Percentiles rank a stretch among this genome's conserved stretches.
phyloP scores from a whole-genome alignment of 1,140 invertebrate species.

The Aphelenchoides avenae region DNA sequence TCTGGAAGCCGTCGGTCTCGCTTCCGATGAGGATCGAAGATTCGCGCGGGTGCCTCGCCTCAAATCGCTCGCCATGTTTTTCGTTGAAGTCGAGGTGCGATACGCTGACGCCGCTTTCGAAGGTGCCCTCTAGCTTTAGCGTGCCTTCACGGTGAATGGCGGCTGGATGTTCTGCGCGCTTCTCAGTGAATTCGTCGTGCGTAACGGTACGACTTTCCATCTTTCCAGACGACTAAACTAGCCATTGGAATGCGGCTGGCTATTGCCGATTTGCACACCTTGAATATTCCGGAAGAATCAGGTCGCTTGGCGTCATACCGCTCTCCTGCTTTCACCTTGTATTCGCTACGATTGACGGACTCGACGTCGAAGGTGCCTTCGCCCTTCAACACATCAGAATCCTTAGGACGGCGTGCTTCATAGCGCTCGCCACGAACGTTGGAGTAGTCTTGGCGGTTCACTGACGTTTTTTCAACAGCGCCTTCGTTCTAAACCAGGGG shows the following conservation, averaged over 20 bases:
- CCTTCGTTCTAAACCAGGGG: constrained; percentile 14
- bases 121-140: neutral
- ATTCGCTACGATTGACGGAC: neutral
- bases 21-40: constrained; percentile 5
- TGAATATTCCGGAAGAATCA: neutral
- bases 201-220: too few relatives aligned
- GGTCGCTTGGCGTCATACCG: constrained; percentile 3
- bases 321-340: neutral
- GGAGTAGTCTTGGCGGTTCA: constrained; percentile 13
- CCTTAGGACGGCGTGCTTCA: constrained; percentile 14
- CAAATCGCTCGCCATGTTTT: constrained; percentile 5
- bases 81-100: too few relatives aligned
- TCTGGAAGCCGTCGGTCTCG: neutral
- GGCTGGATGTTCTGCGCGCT: neutral
- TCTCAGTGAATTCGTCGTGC: neutral
- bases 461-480: constrained; percentile 2
- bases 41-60: constrained; percentile 4
- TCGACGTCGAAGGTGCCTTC: constrained; percentile 5
- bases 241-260: neutral
- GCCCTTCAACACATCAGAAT: constrained; percentile 15
- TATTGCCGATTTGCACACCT: too few relatives aligned
- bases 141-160: constrained; percentile 1
- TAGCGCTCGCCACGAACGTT: constrained; percentile 12
- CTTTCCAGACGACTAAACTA: neutral
- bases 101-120: constrained; percentile 2